Evolutionary conservation across 53 echinoderm and acorn worm genomes (phyloP), one percentile per base, ranked within the genome.

Genomic region (Echinarachnius parma): DNA sequence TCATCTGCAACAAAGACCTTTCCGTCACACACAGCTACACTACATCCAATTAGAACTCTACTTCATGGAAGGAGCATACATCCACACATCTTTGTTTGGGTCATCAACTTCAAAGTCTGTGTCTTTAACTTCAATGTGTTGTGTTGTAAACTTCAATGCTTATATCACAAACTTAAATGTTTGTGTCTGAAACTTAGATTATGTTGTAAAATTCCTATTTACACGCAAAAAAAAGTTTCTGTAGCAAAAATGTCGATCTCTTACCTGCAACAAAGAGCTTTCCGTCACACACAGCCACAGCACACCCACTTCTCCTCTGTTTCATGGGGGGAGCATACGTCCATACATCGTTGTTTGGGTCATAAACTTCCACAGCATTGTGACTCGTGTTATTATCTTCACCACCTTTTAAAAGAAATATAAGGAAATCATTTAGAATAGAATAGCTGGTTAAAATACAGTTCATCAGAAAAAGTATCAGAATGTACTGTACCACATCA

Each of bases 181-280:
- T n/a, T n/a, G n/a, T n/a, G n/a, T n/a, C n/a, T n/a, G n/a, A n/a
- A n/a, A n/a, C n/a, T n/a, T n/a, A n/a, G n/a, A n/a, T n/a, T n/a
- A n/a, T n/a, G n/a, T n/a, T n/a, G n/a, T n/a, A n/a, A n/a, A n/a
- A n/a, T n/a, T n/a, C n/a, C n/a, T n/a, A n/a, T n/a, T n/a, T n/a
- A n/a, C n/a, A n/a, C n/a, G n/a, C n/a, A n/a, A n/a, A n/a, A n/a
- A n/a, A n/a, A n/a, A n/a, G n/a, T n/a, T n/a, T n/a, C n/a, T n/a
- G n/a, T n/a, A n/a, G n/a, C n/a, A n/a, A n/a, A n/a, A n/a, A n/a
- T n/a, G n/a, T n/a, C n/a, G n/a, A n/a, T n/a, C n/a, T n/a, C n/a
- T n/a, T n/a, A 96, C 96, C 98, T 80, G 98, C 98, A 22, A 92
- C 98, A 52, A 88, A 98, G 32, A 98, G 81, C 74, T 98, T 96